These are phyloP conservation scores for Plectus sambesii DNA, from an alignment of 1,140 invertebrate genomes.

Conservation along the genomic window DNA sequence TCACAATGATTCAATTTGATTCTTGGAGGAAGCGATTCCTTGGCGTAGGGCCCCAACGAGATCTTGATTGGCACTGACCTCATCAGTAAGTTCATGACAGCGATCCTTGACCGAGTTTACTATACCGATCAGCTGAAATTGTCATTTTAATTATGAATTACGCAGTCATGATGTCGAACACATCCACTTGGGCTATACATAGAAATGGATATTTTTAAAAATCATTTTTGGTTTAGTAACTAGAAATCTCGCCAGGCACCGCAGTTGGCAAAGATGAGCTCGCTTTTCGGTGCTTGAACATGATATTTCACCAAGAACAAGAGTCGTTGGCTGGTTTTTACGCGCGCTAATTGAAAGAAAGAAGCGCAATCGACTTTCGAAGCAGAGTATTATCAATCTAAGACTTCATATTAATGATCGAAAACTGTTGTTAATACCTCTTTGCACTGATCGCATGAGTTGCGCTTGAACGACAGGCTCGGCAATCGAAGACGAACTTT, in stretches of 20 bases:
- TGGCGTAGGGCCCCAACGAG: neutral
- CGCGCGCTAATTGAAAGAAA: too few species aligned
- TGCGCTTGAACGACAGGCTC: too few species aligned
- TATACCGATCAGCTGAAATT: slow-evolving; percentile 4
- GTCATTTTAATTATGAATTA: too few species aligned
- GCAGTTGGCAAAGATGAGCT: slow-evolving; percentile 1
- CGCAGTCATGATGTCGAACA: neutral
- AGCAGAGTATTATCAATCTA: too few species aligned
- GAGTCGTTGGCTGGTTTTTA: slow-evolving; percentile 9
- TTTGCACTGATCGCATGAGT: too few species aligned
- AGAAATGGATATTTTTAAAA: slow-evolving; percentile 4
- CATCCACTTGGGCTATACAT: neutral
- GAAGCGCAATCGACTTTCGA: too few species aligned
- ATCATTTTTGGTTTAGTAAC: neutral
- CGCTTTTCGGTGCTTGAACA: slow-evolving; percentile 2
- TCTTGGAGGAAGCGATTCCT: neutral
- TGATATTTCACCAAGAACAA: slow-evolving; percentile 4
- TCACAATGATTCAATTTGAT: slow-evolving; percentile 2
- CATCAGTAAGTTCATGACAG: slow-evolving; percentile 9
- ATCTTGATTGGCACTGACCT: slow-evolving; percentile 3
- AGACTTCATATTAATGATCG: too few species aligned
- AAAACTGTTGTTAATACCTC: too few species aligned
- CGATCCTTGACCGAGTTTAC: slow-evolving; percentile 3
- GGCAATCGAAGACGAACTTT: too few species aligned
- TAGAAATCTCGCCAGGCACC: neutral